Evolutionary conservation across 2,888 invertebrate genomes (phyloP), one percentile per base, ranked within the genome.

Genomic region (Drosophila neutralis): DNA sequence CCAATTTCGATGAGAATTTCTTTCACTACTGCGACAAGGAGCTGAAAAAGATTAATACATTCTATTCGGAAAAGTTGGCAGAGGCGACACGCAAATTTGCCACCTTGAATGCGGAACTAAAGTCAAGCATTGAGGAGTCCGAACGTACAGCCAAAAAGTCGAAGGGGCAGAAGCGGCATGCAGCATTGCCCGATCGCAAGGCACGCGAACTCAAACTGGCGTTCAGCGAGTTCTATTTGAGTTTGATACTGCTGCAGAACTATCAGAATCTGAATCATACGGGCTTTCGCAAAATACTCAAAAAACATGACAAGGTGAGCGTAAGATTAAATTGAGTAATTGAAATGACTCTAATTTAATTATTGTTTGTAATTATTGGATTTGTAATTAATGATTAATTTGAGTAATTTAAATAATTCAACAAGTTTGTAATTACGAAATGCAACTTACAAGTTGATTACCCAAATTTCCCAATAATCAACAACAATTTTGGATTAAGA

Each of bases 241-340:
- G 98, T 90, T 94, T 99, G 58, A 98, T 99, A 86, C 94, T 99
- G 21, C 94, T 99, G 71, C 99, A 99, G 93, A 99, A 99, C 93
- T 99, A 98, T 92, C 99, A 99, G 94, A 98, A 98, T 92, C 94
- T 99, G 63, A 99, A 99, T 94, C 98, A 98, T 91, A 99, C 99
- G 4, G 99, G 99, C 2, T 99, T 99, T 94, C 95, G 99, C 76
- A 99, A 99, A 94, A 99, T 99, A 91, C 95, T 99, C 75, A 99
- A 99, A 93, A 99, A 99, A 93, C 99, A 99, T 92, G 99, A 99
- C 93, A 99, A 99, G 95, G 98, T 98, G 93, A 51, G 33, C 33
- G 10, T 45, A 45, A 24, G 45, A 21, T n/a, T 11, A 4, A 42
- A 13, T 21, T 42, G 21, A 7, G 21, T 21, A 42, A 21, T 21